Evolutionary conservation across 2,113 vertebrate genomes (phyloP).

Genomic region (Todiramphus saurophagus): DNA sequence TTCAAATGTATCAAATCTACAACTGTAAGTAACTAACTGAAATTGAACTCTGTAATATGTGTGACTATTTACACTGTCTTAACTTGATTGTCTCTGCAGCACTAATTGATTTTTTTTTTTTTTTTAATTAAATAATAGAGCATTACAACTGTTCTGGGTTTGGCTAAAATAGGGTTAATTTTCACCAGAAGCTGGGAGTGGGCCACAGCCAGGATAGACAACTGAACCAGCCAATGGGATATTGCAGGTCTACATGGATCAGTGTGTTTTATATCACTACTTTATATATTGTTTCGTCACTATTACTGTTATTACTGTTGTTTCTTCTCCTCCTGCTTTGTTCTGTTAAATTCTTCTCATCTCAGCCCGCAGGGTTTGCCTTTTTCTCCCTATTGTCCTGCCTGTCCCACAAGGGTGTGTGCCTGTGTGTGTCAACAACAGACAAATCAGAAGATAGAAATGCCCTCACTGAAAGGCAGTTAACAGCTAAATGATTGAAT

Average conservation of each 20-base stretch:
- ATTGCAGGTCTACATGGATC: background rate
- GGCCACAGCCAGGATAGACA: too few species aligned
- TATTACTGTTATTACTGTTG: background rate
- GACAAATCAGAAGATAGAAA: background rate
- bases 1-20: background rate
- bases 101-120: background rate
- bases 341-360: background rate
- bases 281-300: background rate
- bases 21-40: background rate
- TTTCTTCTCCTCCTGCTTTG: background rate
- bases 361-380: background rate
- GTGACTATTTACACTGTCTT: background rate
- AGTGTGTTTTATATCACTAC: background rate
- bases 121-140: background rate
- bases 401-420: too few species aligned
- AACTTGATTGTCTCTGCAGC: background rate
- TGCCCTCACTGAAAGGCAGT: background rate
- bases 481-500: background rate
- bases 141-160: background rate
- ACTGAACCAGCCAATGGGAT: too few species aligned
- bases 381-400: too few species aligned
- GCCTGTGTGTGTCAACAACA: background rate
- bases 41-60: background rate
- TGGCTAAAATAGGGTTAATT: background rate
- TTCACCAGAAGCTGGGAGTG: background rate